Base-by-base conservation (phyloP, 2,888 invertebrate species). In the Pachymerium ferrugineum region DNA sequence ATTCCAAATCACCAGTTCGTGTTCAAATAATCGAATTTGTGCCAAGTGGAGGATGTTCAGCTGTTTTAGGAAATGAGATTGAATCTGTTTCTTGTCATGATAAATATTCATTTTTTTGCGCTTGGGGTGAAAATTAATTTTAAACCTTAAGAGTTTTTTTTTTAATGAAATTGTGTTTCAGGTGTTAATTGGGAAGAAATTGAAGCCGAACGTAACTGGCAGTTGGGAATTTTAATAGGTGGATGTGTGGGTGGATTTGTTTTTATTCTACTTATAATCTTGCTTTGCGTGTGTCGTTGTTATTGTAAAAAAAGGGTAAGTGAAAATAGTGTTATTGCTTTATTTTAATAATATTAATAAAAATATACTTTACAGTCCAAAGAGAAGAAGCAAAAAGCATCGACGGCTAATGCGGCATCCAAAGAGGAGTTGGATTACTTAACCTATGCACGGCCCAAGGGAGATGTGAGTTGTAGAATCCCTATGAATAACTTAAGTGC, bases 121-220 rank as follows among this genome's bases (percentile, higher is more conserved):
- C 35, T 4, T 72, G 72, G 72, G 72, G 72, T 72, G 42, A 71
- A n/a, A 4, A 6, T 54, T n/a, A n/a, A n/a, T 1, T 54, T 22
- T 22, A 22, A 19, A 19, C 19, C 0, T 3, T 0, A 54, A 54
- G 2, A 12, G 19, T 47, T 47, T 54, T n/a, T 1, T 19, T 1
- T 10, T 19, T 0, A 54, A 54, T n/a, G 10, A 22, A 54, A 19
- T 54, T 2, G 19, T 54, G 22, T 54, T 19, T 16, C 22, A 54
- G 47, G 47, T 54, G 47, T 54, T 16, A 22, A 54, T 54, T 54
- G 47, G 47, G 47, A 54, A n/a, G 16, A n/a, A 5, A n/a, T 54
- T 1, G 47, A 1, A 54, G 14, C 47, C 16, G 47, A 54, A 54
- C 47, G 47, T 1, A n/a, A 54, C 16, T 54, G 47, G 47, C 16